Conservation (phyloP, 2,888 invertebrate genomes). For the Dasypolia templi region DNA sequence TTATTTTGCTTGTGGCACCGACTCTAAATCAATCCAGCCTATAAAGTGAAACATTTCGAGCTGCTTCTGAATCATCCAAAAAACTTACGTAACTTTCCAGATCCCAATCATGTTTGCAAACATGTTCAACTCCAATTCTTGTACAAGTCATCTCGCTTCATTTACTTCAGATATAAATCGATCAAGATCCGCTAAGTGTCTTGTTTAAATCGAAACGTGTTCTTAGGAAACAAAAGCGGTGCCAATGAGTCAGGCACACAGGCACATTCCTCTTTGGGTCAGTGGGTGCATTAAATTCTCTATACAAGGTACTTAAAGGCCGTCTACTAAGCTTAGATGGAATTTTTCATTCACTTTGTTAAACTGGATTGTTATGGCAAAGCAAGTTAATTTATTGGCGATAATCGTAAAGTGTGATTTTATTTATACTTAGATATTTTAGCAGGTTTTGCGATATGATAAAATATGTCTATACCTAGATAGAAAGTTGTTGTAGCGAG, state of each 20-base stretch:
- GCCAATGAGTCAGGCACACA: slow-evolving; percentile 46
- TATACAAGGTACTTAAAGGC: slow-evolving; percentile 72
- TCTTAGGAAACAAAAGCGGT: slow-evolving; percentile 62
- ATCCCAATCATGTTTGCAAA: slow-evolving; percentile 19
- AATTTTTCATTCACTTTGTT: slow-evolving; percentile 54
- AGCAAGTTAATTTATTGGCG: slow-evolving; percentile 29
- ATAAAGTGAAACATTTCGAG: neutral
- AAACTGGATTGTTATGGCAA: slow-evolving; percentile 44
- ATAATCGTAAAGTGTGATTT: slow-evolving; percentile 11
- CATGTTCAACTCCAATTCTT: slow-evolving; percentile 14
- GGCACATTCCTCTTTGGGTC: slow-evolving; percentile 64
- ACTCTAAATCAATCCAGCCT: neutral
- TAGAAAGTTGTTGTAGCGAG: neutral
- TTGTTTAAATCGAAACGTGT: slow-evolving; percentile 44
- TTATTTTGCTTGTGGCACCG: neutral
- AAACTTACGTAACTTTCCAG: neutral
- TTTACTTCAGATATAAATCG: slow-evolving; percentile 28
- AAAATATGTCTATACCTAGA: neutral
- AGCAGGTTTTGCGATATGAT: neutral
- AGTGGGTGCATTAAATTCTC: slow-evolving; percentile 68
- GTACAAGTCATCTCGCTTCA: slow-evolving; percentile 29
- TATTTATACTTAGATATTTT: slow-evolving; percentile 5
- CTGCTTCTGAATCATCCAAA: neutral
- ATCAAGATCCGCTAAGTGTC: slow-evolving; percentile 54
- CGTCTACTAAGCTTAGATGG: slow-evolving; percentile 61